Evolutionary conservation across 2,113 vertebrate species (phyloP), one percentile per base, ranked within the genome.

Genomic region (Thryonomys swinderianus): DNA sequence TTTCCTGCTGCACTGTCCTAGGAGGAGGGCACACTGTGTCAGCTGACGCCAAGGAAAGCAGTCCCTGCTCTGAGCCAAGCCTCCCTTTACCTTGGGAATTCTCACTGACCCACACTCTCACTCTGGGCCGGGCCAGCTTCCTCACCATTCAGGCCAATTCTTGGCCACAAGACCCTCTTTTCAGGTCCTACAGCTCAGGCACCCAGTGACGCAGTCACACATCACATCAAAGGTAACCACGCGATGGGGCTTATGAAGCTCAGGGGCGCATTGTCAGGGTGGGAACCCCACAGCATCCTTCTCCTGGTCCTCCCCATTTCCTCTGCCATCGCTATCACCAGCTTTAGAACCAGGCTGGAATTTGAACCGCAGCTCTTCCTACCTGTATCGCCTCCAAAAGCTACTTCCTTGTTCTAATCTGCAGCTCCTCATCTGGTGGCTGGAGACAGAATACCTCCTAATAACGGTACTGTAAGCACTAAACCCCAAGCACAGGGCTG

Each of bases 271-370:
- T 14, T 27, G 37, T 82, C 81, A 42, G 48, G 16, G 45, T 51
- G 14, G 45, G 30, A 27, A 0, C 14, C 27, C 27, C 2, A 1
- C 0, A 37, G 18, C 0, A 11, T 25, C 25, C 34, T 23, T 62
- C 64, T 13, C 4, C 14, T 40, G 13, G 37, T 18, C 25, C 73
- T 34, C 23, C 34, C 25, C 37, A n/a, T 20, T 40, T 59, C 69
- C 23, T 64, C 66, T 62, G 45, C 59, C 21, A n/a, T 27, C 17
- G 3, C 57, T 45, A 30, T 71, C 62, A 61, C 18, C 51, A 91
- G 42, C 37, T 80, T 84, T 34, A 59, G 42, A 45, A 23, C 18
- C 55, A 87, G 48, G 42, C 7, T 80, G 14, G 18, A 91, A 20
- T 45, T 4, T 55, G 64, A 79, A 40, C 8, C 18, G 32, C 25